Evolutionary conservation across 2,113 vertebrate genomes (phyloP).

Genomic region (Menura novaehollandiae): DNA sequence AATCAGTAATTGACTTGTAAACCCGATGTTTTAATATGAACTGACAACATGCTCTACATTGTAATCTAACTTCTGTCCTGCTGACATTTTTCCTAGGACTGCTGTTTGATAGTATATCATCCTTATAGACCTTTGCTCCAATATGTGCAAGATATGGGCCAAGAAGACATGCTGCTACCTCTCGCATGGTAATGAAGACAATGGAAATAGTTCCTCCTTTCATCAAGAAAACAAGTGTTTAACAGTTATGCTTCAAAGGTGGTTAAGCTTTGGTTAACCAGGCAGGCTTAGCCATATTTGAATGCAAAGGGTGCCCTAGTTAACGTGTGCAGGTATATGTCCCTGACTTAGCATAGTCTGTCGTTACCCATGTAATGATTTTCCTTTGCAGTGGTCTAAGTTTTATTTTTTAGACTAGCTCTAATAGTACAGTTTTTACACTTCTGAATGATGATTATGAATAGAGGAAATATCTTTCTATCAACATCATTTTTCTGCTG

Average conservation of each 20-base stretch:
- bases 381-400: neutral
- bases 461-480: neutral
- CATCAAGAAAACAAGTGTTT: neutral
- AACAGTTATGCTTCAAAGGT: neutral
- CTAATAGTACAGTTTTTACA: neutral
- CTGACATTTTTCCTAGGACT: constrained; percentile 85
- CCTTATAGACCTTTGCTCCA: constrained; percentile 97
- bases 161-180: constrained; percentile 98
- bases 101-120: constrained; percentile 99
- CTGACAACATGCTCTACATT: constrained; percentile 43
- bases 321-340: neutral
- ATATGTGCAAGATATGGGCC: constrained; percentile 99
- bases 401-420: neutral
- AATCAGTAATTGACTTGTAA: constrained; percentile 43
- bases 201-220: constrained; percentile 19
- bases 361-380: neutral
- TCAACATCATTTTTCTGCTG: neutral
- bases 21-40: constrained; percentile 23
- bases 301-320: neutral
- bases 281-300: neutral
- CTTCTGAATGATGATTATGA: neutral
- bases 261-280: neutral
- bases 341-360: neutral
- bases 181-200: constrained; percentile 88
- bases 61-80: constrained; percentile 53